Conservation (phyloP, 2,888 invertebrate species). For the Mantis religiosa region DNA sequence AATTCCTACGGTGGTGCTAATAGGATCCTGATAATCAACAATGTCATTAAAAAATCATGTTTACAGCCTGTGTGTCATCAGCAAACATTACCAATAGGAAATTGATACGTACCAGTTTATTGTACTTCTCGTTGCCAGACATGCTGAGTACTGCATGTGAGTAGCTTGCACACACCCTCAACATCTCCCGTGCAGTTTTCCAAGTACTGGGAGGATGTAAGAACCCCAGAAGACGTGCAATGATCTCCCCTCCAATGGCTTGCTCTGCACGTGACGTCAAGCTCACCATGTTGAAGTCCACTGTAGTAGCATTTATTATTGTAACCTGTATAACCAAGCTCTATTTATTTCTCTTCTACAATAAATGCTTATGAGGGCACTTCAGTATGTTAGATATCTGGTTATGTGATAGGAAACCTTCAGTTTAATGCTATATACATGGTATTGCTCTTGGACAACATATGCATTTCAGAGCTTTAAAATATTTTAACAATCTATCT, state of each 20-base stretch:
- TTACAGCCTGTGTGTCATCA: no score
- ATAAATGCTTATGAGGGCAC: no score
- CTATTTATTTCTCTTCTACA: background rate
- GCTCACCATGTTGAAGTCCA: conserved; percentile 37
- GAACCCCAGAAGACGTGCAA: conserved; percentile 75
- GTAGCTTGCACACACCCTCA: conserved; percentile 75
- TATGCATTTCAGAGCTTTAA: no score
- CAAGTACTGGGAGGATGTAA: conserved; percentile 71
- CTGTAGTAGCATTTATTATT: conserved; percentile 80
- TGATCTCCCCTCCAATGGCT: conserved; percentile 66
- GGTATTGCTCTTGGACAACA: no score
- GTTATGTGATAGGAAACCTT: no score
- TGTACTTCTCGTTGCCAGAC: conserved; percentile 45
- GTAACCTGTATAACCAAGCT: conserved; percentile 47
- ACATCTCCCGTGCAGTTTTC: conserved; percentile 62
- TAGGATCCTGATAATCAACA: no score
- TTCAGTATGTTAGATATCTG: no score
- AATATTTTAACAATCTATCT: no score
- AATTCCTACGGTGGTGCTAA: no score
- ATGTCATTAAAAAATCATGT: no score
- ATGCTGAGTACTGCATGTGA: conserved; percentile 65
- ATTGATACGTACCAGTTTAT: conserved; percentile 37
- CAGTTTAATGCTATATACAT: no score
- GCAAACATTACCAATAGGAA: no score
- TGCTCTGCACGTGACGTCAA: conserved; percentile 59